Evolutionary conservation across 1,140 invertebrate species (phyloP).

Genomic region (Scaptomyza hsui): DNA sequence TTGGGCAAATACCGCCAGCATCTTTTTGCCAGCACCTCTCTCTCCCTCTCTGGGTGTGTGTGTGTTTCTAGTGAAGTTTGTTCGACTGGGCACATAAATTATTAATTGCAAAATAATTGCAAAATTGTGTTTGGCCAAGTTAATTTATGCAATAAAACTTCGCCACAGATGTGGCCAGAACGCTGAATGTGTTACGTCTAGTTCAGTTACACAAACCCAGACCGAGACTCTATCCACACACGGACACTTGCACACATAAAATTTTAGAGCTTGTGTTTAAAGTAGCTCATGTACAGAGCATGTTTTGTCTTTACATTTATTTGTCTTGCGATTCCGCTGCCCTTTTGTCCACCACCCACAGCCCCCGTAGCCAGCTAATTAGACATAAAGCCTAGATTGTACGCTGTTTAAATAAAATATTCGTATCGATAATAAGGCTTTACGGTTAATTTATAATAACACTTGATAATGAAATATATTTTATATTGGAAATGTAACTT

Average conservation of each 20-base stretch:
- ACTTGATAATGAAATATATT: too few relatives aligned
- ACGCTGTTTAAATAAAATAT: too few relatives aligned
- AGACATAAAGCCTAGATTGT: slow-evolving; percentile 1
- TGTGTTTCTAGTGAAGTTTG: slow-evolving; percentile 1
- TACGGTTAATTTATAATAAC: too few relatives aligned
- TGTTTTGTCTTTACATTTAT: not conserved
- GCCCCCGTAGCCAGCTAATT: too few relatives aligned
- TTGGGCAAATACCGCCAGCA: not conserved
- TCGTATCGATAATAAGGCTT: too few relatives aligned
- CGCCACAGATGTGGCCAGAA: slow-evolving; percentile 26
- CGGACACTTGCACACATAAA: too few relatives aligned
- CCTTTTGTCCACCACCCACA: too few relatives aligned
- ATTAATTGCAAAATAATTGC: slow-evolving; percentile 61
- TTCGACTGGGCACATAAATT: slow-evolving; percentile 37
- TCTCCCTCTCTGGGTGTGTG: not conserved
- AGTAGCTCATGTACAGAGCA: slow-evolving; percentile 27
- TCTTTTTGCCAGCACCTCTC: too few relatives aligned
- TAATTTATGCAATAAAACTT: slow-evolving; percentile 59
- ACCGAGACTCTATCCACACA: not conserved
- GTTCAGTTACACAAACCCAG: not conserved
- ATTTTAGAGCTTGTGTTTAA: too few relatives aligned
- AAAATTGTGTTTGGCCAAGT: slow-evolving; percentile 58
- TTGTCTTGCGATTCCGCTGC: not conserved
- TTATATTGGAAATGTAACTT: too few relatives aligned
- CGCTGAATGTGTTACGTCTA: slow-evolving; percentile 3